phyloP scores from a whole-genome alignment of 1,140 invertebrate species.

The Drosophila watanabei region DNA sequence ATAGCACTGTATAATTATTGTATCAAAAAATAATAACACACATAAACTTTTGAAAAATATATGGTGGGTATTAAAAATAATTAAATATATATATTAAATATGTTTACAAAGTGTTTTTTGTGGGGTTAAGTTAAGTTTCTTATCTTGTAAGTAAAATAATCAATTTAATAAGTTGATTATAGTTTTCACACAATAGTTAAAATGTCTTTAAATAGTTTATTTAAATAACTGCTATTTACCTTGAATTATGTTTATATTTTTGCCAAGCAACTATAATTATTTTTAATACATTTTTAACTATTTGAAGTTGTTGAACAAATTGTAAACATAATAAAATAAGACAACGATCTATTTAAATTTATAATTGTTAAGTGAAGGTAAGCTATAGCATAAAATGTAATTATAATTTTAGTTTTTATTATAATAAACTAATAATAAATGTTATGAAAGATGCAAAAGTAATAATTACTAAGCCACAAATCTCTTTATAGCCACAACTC shows the following conservation, averaged over 20 bases:
- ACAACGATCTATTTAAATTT: neutral
- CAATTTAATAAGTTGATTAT: neutral
- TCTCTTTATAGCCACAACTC: neutral
- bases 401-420: neutral
- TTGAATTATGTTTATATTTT: neutral
- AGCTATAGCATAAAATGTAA: neutral
- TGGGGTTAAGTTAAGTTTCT: neutral
- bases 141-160: neutral
- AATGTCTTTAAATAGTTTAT: neutral
- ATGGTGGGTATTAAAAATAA: neutral
- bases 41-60: neutral
- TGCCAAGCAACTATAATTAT: neutral
- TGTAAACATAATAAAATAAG: neutral
- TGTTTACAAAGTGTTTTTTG: neutral
- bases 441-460: neutral
- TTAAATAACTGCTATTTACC: neutral
- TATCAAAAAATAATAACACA: neutral
- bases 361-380: neutral
- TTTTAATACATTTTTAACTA: neutral
- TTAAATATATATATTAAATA: neutral
- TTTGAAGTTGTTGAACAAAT: neutral
- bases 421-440: neutral
- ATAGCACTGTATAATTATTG: neutral
- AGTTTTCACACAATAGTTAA: rapidly evolving
- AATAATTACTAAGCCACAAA: constrained; percentile 3